Evolutionary conservation across 2,113 vertebrate species (phyloP), one percentile per base, ranked within the genome.

Genomic region (Euleptes europaea): DNA sequence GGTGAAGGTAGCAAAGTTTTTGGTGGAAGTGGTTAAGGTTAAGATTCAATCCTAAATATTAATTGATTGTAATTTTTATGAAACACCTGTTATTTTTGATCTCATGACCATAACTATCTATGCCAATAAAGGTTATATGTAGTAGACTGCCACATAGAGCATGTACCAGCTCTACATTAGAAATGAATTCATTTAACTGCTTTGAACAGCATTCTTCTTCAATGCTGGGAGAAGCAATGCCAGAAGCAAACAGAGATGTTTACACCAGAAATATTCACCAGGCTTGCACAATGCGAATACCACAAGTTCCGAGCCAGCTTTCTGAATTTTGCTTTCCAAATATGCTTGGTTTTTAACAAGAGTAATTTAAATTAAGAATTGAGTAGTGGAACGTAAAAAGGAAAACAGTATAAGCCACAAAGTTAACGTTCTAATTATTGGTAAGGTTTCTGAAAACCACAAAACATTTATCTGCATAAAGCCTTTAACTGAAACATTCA

Each of bases 291-390:
- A 15, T 33, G n/a, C 13, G 21, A 54, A 54, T 5, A 31, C 74
- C 21, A 51, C n/a, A 35, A 54, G 47, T 19, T 51, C 19, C 23
- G 2, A 72, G 35, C 19, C 78, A 44, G 31, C 66, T 79, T 75
- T 49, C 72, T 67, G 8, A 47, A 77, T 84, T 26, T 19, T 33
- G 17, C 67, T 13, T 77, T 77, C 33, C 26, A 84, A 84, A 77
- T 67, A 47, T 51, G 23, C 60, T 84, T 67, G 19, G 42, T 19
- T 80, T 69, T 49, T 69, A 49, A 51, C 38, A 60, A 35, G 5
- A 33, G 44, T 66, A 84, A 69, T 69, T 84, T 77, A 76, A 51
- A 76, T 38, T 84, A 67, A 69, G n/a, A 67, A 76, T 38, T 28
- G 44, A 51, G 49, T 67, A 38, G 31, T 66, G 31, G 40, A 57